Evolutionary conservation across 92 coral and sea anemone genomes (phyloP).

Genomic region (Epizoanthus ramosus): DNA sequence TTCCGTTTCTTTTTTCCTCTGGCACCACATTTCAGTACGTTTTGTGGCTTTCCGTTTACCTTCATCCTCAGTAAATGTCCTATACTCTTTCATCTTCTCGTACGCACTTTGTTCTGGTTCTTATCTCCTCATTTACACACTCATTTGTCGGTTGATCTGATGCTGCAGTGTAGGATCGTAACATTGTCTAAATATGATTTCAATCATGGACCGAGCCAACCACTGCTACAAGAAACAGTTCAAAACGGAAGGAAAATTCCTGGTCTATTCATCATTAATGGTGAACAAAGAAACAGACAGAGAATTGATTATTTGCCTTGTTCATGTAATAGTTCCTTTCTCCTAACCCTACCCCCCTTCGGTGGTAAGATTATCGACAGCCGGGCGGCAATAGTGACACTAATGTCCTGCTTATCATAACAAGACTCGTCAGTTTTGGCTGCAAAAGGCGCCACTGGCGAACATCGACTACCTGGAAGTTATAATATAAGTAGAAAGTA

Average conservation of each 20-base stretch:
- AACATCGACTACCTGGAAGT: slow-evolving; percentile 1
- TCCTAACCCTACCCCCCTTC: background rate
- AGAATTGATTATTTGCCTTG: background rate
- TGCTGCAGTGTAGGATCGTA: too few species aligned
- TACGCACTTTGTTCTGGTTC: too few species aligned
- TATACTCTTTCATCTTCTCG: too few species aligned
- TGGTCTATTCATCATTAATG: background rate
- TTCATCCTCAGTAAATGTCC: too few species aligned
- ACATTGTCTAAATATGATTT: too few species aligned
- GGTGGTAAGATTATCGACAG: background rate
- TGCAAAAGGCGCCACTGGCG: slow-evolving; percentile 34
- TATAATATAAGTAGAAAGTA: background rate
- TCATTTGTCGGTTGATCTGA: too few species aligned
- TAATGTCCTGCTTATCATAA: slow-evolving; percentile 7
- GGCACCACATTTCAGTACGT: too few species aligned
- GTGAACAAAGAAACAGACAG: background rate
- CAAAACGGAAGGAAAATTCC: background rate
- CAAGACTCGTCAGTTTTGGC: slow-evolving; percentile 17
- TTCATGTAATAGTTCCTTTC: background rate
- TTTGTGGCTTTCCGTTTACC: too few species aligned
- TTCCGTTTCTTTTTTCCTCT: too few species aligned
- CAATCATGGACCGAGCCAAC: too few species aligned
- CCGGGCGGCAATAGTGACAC: slow-evolving; percentile 8
- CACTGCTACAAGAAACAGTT: too few species aligned
- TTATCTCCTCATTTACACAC: too few species aligned